Evolutionary conservation across 1,140 invertebrate genomes (phyloP).

Genomic region (Dendrolimus kikuchii): DNA sequence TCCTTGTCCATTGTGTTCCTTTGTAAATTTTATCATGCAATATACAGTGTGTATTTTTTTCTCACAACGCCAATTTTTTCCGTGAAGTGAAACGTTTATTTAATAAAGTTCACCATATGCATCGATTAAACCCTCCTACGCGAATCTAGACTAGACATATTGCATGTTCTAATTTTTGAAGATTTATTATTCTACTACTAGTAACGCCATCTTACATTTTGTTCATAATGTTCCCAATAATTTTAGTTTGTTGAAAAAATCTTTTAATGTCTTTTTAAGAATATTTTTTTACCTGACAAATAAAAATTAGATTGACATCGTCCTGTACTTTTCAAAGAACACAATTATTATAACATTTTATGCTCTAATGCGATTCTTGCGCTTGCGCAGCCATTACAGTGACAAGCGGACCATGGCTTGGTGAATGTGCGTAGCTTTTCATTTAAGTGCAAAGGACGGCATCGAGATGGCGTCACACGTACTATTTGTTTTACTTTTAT

Average conservation of each 20-base stretch:
- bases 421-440: conserved; percentile 14
- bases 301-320: conserved; percentile 8
- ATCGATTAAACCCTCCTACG: not conserved
- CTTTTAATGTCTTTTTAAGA: no score
- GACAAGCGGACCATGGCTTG: conserved; percentile 35
- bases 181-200: conserved; percentile 1
- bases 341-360: conserved; percentile 29
- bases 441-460: conserved; percentile 29
- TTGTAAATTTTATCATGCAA: conserved; percentile 5
- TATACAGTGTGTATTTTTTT: conserved; percentile 9
- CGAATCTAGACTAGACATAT: no score
- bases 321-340: conserved; percentile 26
- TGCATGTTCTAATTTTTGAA: conserved; percentile 1
- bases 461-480: conserved; percentile 49
- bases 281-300: no score
- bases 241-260: not conserved
- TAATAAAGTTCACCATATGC: conserved; percentile 1
- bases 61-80: not conserved
- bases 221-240: not conserved
- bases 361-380: conserved; percentile 39
- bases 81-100: not conserved
- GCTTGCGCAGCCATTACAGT: conserved; percentile 37
- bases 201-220: conserved; percentile 21
- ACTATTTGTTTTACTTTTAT: conserved; percentile 26
- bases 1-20: conserved; percentile 20